phyloP scores from a whole-genome alignment of 2,113 vertebrate genomes.

The Empidonax alnorum region DNA sequence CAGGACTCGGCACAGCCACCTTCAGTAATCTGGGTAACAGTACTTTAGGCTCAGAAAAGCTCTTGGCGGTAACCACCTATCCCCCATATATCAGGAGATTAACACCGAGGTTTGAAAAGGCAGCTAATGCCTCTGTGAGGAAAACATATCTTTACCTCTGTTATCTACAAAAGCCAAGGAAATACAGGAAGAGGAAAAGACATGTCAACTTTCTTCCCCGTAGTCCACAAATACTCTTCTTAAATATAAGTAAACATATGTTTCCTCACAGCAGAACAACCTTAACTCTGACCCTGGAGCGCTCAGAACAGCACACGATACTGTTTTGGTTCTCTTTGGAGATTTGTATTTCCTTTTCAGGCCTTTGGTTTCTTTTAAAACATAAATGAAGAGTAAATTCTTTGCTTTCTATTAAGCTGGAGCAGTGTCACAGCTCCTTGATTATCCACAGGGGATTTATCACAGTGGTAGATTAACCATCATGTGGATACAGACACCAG shows the following conservation, averaged over 20 bases:
- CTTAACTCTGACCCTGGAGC: neutral
- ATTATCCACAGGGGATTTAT: neutral
- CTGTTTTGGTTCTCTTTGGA: neutral
- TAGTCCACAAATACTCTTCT: neutral
- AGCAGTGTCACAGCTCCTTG: conserved; percentile 2
- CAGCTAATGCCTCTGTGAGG: neutral
- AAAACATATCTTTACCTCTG: neutral
- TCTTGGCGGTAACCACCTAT: neutral
- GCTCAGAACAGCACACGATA: neutral
- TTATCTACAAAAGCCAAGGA: conserved; percentile 8
- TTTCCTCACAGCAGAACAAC: neutral
- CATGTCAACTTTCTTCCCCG: neutral
- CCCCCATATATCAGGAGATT: neutral
- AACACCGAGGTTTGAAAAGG: conserved; percentile 5
- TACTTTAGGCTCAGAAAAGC: neutral
- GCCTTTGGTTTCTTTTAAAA: neutral
- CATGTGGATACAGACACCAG: neutral
- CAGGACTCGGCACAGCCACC: neutral
- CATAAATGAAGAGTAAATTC: neutral
- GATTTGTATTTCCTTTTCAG: neutral
- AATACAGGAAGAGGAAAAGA: neutral
- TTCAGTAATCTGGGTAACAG: neutral
- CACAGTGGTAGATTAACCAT: neutral
- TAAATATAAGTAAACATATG: neutral
- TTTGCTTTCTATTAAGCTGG: neutral